These are phyloP conservation scores for Neosalanx taihuensis DNA, from an alignment of 2,797 vertebrate genomes.

Conservation along the genomic window DNA sequence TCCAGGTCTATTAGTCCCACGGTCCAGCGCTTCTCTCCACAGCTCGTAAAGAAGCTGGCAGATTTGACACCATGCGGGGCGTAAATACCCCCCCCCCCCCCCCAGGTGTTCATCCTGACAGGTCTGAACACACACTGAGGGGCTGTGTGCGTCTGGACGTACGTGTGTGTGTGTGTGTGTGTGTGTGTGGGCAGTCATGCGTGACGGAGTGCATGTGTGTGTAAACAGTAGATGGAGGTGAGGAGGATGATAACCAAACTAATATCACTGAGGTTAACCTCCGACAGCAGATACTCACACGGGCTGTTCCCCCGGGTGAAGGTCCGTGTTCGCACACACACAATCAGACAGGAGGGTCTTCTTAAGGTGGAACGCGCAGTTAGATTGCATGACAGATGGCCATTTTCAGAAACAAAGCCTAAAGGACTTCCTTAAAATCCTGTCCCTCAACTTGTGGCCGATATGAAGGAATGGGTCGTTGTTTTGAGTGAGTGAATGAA, in stretches of 20 bases:
- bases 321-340: too few relatives aligned
- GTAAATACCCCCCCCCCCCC: conserved; percentile 66
- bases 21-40: conserved; percentile 38
- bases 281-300: conserved; percentile 30
- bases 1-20: conserved; percentile 53
- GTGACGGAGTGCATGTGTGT: too few relatives aligned
- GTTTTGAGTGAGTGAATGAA: too few relatives aligned
- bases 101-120: conserved; percentile 48
- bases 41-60: conserved; percentile 69
- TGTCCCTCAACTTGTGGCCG: too few relatives aligned
- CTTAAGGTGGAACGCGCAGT: too few relatives aligned
- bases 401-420: too few relatives aligned
- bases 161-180: too few relatives aligned
- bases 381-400: too few relatives aligned
- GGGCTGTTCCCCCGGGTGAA: not conserved
- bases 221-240: conserved; percentile 3
- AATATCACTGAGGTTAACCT: conserved; percentile 48
- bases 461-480: too few relatives aligned
- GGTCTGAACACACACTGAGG: conserved; percentile 27
- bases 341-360: too few relatives aligned
- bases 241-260: conserved; percentile 45
- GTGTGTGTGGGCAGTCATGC: too few relatives aligned
- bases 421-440: too few relatives aligned
- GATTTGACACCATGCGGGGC: conserved; percentile 58
- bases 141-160: not conserved